Evolutionary conservation across 2,888 invertebrate genomes (phyloP).

Genomic region (Zygothrica quintamaculata): DNA sequence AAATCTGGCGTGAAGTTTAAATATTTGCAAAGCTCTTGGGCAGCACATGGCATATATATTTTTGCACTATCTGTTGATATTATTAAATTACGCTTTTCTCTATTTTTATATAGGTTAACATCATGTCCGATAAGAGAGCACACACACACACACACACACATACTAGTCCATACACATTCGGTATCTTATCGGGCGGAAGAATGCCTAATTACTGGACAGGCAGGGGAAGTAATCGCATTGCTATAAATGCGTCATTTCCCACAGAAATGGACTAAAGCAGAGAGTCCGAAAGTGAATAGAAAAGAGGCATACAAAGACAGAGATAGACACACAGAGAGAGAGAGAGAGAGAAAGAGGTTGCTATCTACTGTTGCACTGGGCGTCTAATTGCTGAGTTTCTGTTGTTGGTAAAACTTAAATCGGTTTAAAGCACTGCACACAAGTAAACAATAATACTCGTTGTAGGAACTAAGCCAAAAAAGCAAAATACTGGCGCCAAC

Average conservation of each 20-base stretch:
- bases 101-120: slow-evolving; percentile 71
- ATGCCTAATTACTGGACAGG: slow-evolving; percentile 57
- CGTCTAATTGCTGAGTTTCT: slow-evolving; percentile 53
- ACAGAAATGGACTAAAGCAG: no score
- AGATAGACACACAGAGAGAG: neutral
- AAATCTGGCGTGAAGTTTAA: slow-evolving; percentile 50
- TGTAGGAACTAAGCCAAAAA: slow-evolving; percentile 34
- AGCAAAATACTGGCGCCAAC: slow-evolving; percentile 21
- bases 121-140: slow-evolving; percentile 45
- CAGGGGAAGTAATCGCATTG: slow-evolving; percentile 25
- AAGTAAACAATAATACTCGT: slow-evolving; percentile 58
- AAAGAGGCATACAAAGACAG: no score
- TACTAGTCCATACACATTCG: no score
- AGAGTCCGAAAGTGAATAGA: no score
- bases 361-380: slow-evolving; percentile 18
- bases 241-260: slow-evolving; percentile 63
- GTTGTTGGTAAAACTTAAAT: slow-evolving; percentile 43
- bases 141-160: no score
- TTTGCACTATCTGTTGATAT: slow-evolving; percentile 40
- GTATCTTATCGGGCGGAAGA: slow-evolving; percentile 72
- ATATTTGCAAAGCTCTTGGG: slow-evolving; percentile 44
- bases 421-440: slow-evolving; percentile 55
- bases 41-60: slow-evolving; percentile 14
- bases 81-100: slow-evolving; percentile 65
- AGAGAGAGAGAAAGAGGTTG: neutral